Conservation (phyloP, 2,797 vertebrate species). For the Pitangus sulphuratus region DNA sequence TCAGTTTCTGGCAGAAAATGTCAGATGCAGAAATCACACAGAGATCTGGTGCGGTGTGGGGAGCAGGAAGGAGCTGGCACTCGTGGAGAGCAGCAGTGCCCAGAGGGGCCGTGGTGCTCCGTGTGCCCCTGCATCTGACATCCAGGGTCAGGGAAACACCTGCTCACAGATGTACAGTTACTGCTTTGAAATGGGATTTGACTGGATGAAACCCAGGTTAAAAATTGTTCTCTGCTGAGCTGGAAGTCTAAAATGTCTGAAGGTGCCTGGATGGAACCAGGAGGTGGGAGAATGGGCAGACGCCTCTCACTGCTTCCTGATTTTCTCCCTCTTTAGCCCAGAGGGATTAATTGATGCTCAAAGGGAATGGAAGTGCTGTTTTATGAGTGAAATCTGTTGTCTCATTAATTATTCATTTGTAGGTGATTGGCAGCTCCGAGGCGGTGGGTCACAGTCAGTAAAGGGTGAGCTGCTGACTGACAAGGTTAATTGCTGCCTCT, state of each 20-base stretch:
- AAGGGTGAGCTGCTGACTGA: conserved; percentile 24
- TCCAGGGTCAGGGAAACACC: neutral
- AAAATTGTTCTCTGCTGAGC: neutral
- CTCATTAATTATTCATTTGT: conserved; percentile 45
- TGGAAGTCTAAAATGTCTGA: neutral
- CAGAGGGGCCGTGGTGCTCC: rapidly evolving
- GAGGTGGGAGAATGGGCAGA: neutral
- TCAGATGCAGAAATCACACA: neutral
- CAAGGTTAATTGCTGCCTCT: conserved; percentile 46
- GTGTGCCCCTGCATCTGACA: neutral
- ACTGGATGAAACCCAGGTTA: neutral
- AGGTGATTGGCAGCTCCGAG: conserved; percentile 30
- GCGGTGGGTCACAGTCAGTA: neutral
- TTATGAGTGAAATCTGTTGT: neutral
- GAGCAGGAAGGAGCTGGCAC: neutral
- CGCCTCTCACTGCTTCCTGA: rapidly evolving
- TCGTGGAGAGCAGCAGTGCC: rapidly evolving
- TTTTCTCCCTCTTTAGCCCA: neutral
- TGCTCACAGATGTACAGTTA: neutral
- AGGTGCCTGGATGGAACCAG: neutral
- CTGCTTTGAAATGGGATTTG: neutral
- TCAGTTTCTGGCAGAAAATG: neutral
- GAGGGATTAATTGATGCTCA: neutral
- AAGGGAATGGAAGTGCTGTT: neutral
- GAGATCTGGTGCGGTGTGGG: neutral